phyloP scores from a whole-genome alignment of 2,113 vertebrate species.

The Notarius quadriscutis region DNA sequence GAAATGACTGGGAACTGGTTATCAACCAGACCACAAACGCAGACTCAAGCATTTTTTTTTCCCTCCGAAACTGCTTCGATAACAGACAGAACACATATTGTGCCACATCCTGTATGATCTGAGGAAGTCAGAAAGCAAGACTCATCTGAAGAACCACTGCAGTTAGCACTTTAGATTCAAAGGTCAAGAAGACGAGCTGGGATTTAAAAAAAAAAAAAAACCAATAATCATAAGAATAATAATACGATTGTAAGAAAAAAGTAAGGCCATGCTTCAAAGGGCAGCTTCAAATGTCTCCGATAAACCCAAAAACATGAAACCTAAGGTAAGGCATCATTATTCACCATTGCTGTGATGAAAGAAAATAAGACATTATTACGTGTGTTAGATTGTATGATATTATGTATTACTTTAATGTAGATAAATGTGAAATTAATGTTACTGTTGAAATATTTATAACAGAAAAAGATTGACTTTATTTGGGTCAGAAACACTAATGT shows the following conservation, averaged over 20 bases:
- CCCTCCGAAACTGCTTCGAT: constrained; percentile 58
- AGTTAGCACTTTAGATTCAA: constrained; percentile 37
- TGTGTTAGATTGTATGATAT: too few species aligned
- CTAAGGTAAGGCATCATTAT: constrained; percentile 69
- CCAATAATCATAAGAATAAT: not conserved
- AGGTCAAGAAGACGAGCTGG: constrained; percentile 12
- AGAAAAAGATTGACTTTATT: not conserved
- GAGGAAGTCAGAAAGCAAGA: constrained; percentile 68
- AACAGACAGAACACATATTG: constrained; percentile 59
- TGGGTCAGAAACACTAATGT: not conserved
- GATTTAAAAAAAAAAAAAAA: not conserved
- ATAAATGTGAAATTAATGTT: not conserved
- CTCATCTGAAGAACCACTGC: constrained; percentile 36
- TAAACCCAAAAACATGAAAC: constrained; percentile 71
- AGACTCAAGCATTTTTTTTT: constrained; percentile 63
- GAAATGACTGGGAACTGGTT: constrained; percentile 51
- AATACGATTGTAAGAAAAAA: constrained; percentile 26
- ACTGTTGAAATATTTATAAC: not conserved
- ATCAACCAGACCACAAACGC: constrained; percentile 58
- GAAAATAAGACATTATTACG: not conserved
- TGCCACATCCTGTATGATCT: constrained; percentile 74
- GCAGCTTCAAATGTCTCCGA: constrained; percentile 74
- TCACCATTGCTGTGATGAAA: not conserved
- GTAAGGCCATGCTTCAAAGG: constrained; percentile 72
- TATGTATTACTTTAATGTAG: not conserved